Conservation (phyloP, 2,888 invertebrate genomes). For the Melinaea menophilus region DNA sequence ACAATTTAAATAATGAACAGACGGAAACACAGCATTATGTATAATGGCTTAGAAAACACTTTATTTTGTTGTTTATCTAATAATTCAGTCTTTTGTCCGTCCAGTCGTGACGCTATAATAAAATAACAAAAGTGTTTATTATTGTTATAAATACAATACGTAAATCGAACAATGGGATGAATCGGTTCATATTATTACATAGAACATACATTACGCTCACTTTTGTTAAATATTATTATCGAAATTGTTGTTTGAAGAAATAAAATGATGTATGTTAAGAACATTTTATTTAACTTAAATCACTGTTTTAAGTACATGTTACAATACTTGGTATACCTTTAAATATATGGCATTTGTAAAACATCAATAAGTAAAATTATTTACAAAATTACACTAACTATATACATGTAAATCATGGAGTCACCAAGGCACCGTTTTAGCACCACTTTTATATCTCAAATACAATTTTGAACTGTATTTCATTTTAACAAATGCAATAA, state of each 20-base stretch:
- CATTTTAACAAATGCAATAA: conserved; percentile 12
- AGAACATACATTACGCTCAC: background rate
- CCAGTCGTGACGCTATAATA: conserved; percentile 1
- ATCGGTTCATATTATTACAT: background rate
- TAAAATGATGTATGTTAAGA: conserved; percentile 8
- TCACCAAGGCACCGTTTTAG: conserved; percentile 28
- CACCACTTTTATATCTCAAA: conserved; percentile 23
- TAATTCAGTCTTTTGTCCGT: conserved; percentile 2
- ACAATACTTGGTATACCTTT: background rate
- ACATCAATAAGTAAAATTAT: conserved; percentile 7
- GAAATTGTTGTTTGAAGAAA: background rate
- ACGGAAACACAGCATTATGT: background rate
- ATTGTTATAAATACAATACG: background rate
- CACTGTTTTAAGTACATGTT: conserved; percentile 15
- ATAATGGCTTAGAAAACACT: background rate
- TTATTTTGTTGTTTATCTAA: background rate
- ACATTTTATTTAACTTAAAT: conserved; percentile 15
- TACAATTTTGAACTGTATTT: conserved; percentile 10
- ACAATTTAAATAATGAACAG: background rate
- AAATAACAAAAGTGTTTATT: conserved; percentile 7
- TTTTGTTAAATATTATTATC: background rate
- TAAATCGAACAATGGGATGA: background rate
- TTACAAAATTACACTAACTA: background rate
- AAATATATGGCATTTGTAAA: conserved; percentile 7
- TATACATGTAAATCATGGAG: conserved; percentile 8